Conservation (phyloP, 2,113 vertebrate species). For the Etheostoma cragini region DNA sequence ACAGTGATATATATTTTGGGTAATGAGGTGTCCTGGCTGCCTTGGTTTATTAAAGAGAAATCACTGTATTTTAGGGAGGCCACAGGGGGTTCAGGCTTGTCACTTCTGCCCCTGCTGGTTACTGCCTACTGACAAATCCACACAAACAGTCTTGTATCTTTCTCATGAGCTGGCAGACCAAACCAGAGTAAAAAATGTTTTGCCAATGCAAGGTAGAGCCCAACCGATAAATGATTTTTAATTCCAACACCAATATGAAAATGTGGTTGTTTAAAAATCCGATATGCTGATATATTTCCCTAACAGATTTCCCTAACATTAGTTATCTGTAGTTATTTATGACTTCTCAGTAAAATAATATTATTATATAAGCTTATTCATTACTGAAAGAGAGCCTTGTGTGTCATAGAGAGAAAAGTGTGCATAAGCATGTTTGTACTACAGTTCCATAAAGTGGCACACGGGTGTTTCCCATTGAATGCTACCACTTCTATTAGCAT, state of each 20-base stretch:
- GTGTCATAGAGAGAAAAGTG: conserved; percentile 55
- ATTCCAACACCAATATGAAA: too few relatives aligned
- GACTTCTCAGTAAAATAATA: too few relatives aligned
- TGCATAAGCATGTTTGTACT: conserved; percentile 66
- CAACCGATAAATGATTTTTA: too few relatives aligned
- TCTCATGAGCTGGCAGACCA: neutral
- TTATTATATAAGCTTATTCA: conserved; percentile 69
- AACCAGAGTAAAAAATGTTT: neutral
- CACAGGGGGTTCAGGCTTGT: too few relatives aligned
- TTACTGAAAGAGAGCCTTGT: conserved; percentile 64
- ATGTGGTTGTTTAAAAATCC: too few relatives aligned
- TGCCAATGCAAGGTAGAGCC: neutral
- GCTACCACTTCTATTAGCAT: conserved; percentile 45
- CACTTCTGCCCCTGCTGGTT: too few relatives aligned
- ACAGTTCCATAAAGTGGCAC: conserved; percentile 62
- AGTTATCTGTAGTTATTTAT: too few relatives aligned
- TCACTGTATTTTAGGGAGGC: neutral
- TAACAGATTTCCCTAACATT: too few relatives aligned
- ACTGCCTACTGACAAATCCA: neutral
- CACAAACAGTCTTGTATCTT: neutral
- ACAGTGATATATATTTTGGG: neutral
- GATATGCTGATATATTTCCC: too few relatives aligned
- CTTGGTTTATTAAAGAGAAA: neutral
- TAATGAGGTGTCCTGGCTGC: neutral
- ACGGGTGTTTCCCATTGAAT: conserved; percentile 52